Percentiles rank a stretch among this genome's conserved stretches.
These are phyloP conservation scores for Polyergus mexicanus DNA, from an alignment of 1,140 invertebrate genomes.

Conservation along the genomic window DNA sequence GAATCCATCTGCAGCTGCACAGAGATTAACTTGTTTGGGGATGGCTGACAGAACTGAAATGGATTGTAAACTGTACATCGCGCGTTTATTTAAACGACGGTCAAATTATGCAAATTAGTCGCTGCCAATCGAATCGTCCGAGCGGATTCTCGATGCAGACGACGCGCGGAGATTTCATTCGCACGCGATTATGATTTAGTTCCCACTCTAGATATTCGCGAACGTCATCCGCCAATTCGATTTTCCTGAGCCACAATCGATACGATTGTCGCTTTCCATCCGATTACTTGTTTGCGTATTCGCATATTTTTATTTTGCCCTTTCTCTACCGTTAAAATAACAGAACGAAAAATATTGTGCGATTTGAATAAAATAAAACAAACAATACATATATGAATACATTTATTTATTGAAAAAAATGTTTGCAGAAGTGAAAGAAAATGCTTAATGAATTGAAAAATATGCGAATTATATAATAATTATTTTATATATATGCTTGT, in stretches of 20 bases:
- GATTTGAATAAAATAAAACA: neutral
- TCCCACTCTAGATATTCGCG: slow-evolving; percentile 8
- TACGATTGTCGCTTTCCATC: neutral
- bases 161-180: neutral
- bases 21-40: slow-evolving; percentile 22
- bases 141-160: neutral
- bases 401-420: neutral
- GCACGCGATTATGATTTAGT: slow-evolving; percentile 4
- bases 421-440: neutral
- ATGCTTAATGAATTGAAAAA: neutral
- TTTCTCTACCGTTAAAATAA: neutral
- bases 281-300: slow-evolving; percentile 24
- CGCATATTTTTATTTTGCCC: neutral
- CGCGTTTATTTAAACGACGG: slow-evolving; percentile 41
- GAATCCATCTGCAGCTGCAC: slow-evolving; percentile 1
- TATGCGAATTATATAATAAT: neutral
- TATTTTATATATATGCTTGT: neutral
- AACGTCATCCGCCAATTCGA: slow-evolving; percentile 15
- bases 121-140: neutral
- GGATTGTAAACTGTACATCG: slow-evolving; percentile 32
- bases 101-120: slow-evolving; percentile 44
- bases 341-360: neutral
- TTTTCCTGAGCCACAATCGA: slow-evolving; percentile 6
- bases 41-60: neutral
- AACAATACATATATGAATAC: neutral